Evolutionary conservation across 2,888 invertebrate genomes (phyloP), one percentile per base, ranked within the genome.

Genomic region (Xylota segnis): DNA sequence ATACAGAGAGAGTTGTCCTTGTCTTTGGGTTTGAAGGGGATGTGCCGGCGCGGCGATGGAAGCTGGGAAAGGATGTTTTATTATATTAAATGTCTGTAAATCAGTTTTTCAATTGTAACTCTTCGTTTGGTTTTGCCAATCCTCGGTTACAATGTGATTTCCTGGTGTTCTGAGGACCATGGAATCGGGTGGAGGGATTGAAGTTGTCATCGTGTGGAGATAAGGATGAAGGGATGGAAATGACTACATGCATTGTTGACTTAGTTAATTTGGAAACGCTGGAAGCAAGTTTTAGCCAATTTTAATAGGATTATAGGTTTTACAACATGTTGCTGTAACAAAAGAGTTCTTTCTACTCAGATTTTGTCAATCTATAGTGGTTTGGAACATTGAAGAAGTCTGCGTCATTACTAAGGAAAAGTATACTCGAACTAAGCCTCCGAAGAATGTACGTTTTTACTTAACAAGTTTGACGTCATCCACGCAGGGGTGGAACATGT

Each of bases 11-110:
- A 45, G 65, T 50, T 56, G 71, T 77, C 45, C 65, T 83, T 76
- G 71, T 61, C 71, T 58, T 16, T 52, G 18, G 16, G 9, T 63
- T 40, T 5, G 23, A 27, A 12, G 18, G 40, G 27, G 10, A 43
- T 23, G 23, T n/a, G n/a, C n/a, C n/a, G n/a, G n/a, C n/a, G 10
- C 18, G 40, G 52, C 14, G 27, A 27, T 47, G 71, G 77, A 54
- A 59, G 75, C 68, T 78, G 68, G 45, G 54, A 79, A 65, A 75
- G 82, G 84, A 84, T 81, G 86, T 76, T 86, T 76, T 86, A 82
- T 86, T 86, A 72, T 86, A 86, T 86, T 81, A 86, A 81, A 86
- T 81, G 79, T 86, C 86, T 86, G 86, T 82, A 82, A 86, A 86
- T 86, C 77, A 77, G 81, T 86, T 82, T 79, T 82, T 81, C 81